Conservation (phyloP, 2,797 vertebrate genomes). For the Enteromius radiatus region DNA sequence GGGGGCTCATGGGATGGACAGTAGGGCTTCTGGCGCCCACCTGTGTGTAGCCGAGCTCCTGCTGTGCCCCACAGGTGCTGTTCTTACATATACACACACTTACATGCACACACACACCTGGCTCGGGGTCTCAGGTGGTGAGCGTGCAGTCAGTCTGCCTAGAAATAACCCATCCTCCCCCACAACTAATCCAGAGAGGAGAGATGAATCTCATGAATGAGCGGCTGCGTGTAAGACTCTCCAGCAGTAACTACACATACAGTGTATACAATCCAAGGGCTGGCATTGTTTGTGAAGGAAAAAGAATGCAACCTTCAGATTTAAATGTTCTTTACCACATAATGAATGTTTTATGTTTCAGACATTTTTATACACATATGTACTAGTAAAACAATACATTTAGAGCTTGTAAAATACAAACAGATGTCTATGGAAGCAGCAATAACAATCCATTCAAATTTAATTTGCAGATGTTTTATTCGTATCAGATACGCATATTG, state of each 20-base stretch:
- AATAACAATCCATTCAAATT: too few species aligned
- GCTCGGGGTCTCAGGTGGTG: slow-evolving; percentile 61
- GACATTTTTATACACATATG: too few species aligned
- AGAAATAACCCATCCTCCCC: slow-evolving; percentile 56
- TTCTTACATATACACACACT: slow-evolving; percentile 46
- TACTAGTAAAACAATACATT: too few species aligned
- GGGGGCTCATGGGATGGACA: slow-evolving; percentile 58
- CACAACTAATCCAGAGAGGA: slow-evolving; percentile 55
- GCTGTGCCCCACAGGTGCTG: slow-evolving; percentile 57
- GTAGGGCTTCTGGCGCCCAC: slow-evolving; percentile 58
- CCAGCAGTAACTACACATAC: slow-evolving; percentile 46
- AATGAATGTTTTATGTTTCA: too few species aligned
- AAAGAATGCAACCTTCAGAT: slow-evolving; percentile 50
- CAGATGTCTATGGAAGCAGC: too few species aligned
- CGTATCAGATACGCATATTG: too few species aligned
- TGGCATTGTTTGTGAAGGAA: slow-evolving; percentile 41
- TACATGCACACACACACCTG: slow-evolving; percentile 59
- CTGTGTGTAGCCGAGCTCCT: slow-evolving; percentile 57
- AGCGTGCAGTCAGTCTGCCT: slow-evolving; percentile 46
- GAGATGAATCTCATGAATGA: slow-evolving; percentile 48
- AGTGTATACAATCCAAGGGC: slow-evolving; percentile 39
- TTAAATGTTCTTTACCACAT: too few species aligned
- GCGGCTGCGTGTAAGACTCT: slow-evolving; percentile 55
- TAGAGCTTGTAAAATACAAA: too few species aligned
- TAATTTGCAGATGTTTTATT: too few species aligned